Percentiles rank a stretch among this genome's conserved stretches.
Conservation (phyloP, 2,888 invertebrate species). For the Apotomis turbidana region DNA sequence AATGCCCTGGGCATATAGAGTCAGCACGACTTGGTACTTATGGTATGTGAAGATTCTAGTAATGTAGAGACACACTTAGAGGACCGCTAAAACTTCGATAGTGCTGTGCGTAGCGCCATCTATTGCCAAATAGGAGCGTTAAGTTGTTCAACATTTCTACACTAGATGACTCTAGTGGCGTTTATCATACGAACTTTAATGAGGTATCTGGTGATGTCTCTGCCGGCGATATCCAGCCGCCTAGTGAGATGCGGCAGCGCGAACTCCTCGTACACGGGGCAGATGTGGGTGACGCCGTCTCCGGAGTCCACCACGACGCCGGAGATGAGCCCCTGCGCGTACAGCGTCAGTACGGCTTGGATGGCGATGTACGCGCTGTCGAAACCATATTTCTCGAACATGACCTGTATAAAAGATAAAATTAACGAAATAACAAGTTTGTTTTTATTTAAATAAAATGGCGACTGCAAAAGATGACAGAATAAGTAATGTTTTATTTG, state of each 20-base stretch:
- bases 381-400: slow-evolving; percentile 99
- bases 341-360: slow-evolving; percentile 97
- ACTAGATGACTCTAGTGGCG: no score
- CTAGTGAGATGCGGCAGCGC: slow-evolving; percentile 97
- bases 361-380: slow-evolving; percentile 97
- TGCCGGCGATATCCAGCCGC: slow-evolving; percentile 97
- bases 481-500: no score
- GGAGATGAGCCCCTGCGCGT: slow-evolving; percentile 98
- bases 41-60: no score
- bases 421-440: no score
- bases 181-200: slow-evolving; percentile 88
- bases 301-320: slow-evolving; percentile 99
- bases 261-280: slow-evolving; percentile 99
- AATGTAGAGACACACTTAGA: no score
- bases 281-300: slow-evolving; percentile 99
- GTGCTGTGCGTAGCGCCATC: no score
- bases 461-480: no score
- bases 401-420: slow-evolving; percentile 85
- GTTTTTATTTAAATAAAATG: no score
- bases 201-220: slow-evolving; percentile 98
- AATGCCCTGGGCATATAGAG: slow-evolving; percentile 97
- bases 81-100: no score
- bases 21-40: slow-evolving; percentile 92
- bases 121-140: no score
- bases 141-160: no score